Base-by-base conservation (phyloP, 2,888 invertebrate species). In the Agrochola litura region DNA sequence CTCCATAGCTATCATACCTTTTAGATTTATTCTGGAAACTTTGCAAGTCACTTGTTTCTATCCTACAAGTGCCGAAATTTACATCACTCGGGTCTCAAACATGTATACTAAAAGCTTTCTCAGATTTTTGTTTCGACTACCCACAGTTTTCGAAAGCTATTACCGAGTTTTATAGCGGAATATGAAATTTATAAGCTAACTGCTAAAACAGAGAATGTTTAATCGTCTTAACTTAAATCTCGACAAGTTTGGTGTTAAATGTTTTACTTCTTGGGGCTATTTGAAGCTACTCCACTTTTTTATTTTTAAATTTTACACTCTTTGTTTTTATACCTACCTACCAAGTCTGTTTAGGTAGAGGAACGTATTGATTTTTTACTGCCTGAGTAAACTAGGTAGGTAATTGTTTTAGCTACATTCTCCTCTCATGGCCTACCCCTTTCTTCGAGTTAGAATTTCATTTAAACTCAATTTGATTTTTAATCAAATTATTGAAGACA, bases 61-160 rank as follows among this genome's bases (percentile, higher is more conserved):
- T 90, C 85, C 88, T 79, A 83, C 82, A 78, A 91, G 88, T 87
- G 88, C 89, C 84, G 80, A 87, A 88, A 86, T 90, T 92, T 92
- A 91, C 91, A 79, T 76, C 77, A 71, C 52, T 69, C 56, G 61
- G 22, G 46, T 78, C 37, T 58, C 73, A 73, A 78, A 78, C 58
- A 79, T 56, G 92, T 92, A 93, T 93, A 91, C 91, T 89, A 91
- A 91, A 89, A 92, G 92, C 90, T 92, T 91, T 87, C 75, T 67
- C 64, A 64, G 75, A 68, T 63, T 74, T 77, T 82, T 70, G 66
- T 78, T 83, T 71, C 63, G 64, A 70, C 64, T 73, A 68, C 12
- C 54, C 67, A 73, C 46, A 52, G 74, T 73, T 79, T 77, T 72
- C 68, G 37, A 72, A 75, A 75, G 74, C 60, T 76, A 70, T 73